Conservation (phyloP, 2,113 vertebrate species). For the Nymphicus hollandicus region DNA sequence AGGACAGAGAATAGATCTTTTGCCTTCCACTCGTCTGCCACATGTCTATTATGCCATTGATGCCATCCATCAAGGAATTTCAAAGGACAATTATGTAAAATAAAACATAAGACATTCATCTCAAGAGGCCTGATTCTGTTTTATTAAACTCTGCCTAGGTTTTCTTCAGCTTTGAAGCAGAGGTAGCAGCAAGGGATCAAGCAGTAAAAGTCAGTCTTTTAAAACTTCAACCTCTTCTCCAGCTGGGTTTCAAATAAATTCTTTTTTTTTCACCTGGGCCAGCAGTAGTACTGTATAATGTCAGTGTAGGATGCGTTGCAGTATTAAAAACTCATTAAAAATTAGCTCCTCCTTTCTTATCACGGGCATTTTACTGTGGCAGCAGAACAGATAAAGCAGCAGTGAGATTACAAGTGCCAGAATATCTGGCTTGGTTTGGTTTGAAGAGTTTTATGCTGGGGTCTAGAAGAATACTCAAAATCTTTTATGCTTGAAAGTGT, state of each 20-base stretch:
- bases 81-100: slow-evolving; percentile 10
- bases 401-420: neutral
- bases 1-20: neutral
- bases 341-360: neutral
- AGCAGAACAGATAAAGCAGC: neutral
- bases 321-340: neutral
- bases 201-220: slow-evolving; percentile 31
- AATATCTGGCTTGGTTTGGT: neutral
- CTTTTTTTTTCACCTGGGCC: neutral
- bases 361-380: neutral
- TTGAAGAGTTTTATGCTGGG: neutral
- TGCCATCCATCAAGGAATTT: slow-evolving; percentile 13
- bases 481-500: neutral
- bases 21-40: neutral
- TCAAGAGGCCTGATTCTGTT: slow-evolving; percentile 17
- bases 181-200: slow-evolving; percentile 25
- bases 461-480: neutral
- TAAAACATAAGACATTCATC: slow-evolving; percentile 1
- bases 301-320: neutral
- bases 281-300: neutral
- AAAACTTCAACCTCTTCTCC: slow-evolving; percentile 9
- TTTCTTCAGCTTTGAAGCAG: slow-evolving; percentile 38
- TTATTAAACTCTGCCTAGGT: neutral
- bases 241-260: slow-evolving; percentile 24
- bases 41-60: neutral